Evolutionary conservation across 2,797 vertebrate genomes (phyloP).

Genomic region (Onychomys arenicola): DNA sequence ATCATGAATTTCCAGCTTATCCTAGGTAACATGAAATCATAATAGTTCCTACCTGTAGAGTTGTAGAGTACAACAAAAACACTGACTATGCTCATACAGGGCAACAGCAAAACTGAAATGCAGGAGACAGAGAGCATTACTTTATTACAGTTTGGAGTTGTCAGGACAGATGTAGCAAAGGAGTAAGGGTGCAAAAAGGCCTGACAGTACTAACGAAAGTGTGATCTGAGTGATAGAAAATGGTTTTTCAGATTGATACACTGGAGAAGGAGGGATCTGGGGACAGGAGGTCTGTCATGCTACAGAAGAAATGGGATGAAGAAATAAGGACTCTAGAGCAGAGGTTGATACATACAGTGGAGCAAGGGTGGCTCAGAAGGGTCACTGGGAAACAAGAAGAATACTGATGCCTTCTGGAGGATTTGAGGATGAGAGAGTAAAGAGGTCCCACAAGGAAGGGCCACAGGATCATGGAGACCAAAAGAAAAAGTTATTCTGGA

Average conservation of each 20-base stretch:
- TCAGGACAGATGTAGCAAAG: background rate
- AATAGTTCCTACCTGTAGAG: background rate
- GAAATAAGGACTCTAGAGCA: background rate
- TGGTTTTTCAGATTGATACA: background rate
- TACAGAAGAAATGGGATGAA: constrained; percentile 7
- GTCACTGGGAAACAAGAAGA: background rate
- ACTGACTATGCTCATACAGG: constrained; percentile 12
- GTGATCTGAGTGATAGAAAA: constrained; percentile 9
- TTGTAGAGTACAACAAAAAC: constrained; percentile 7
- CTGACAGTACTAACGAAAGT: background rate
- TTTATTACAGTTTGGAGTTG: background rate
- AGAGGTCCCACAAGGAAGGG: background rate
- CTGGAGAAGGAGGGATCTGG: background rate
- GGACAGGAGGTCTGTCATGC: background rate
- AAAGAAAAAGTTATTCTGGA: constrained; percentile 7
- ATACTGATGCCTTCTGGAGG: background rate
- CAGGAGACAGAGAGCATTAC: constrained; percentile 11
- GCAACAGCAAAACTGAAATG: constrained; percentile 43
- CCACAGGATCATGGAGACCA: background rate
- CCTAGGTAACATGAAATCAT: background rate
- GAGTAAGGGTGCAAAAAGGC: background rate
- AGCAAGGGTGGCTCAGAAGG: constrained; percentile 7
- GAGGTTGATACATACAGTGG: background rate
- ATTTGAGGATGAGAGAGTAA: background rate
- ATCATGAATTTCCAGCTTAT: constrained; percentile 48